Evolutionary conservation across 2,888 invertebrate genomes (phyloP).

Genomic region (Chymomyza procnemis): DNA sequence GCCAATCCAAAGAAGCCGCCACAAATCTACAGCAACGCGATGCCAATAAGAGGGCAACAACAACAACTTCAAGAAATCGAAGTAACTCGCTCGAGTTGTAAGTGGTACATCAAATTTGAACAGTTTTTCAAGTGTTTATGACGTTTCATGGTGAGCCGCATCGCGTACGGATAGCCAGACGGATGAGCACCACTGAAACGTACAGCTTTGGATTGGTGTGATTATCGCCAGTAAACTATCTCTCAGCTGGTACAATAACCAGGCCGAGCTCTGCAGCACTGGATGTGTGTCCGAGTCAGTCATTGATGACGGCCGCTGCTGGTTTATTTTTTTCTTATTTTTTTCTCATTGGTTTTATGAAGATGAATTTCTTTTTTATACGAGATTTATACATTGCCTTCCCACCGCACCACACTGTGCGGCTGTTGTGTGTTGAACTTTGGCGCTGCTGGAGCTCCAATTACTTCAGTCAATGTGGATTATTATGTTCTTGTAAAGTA

Average conservation of each 20-base stretch:
- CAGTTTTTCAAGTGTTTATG: conserved; percentile 71
- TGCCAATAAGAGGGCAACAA: conserved; percentile 13
- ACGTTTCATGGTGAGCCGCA: conserved; percentile 25
- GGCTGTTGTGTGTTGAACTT: conserved; percentile 16
- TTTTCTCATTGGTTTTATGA: conserved; percentile 49
- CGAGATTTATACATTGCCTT: conserved; percentile 38
- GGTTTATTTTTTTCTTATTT: conserved; percentile 20
- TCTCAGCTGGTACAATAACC: conserved; percentile 39
- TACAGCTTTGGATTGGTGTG: conserved; percentile 43
- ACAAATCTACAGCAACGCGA: conserved; percentile 8
- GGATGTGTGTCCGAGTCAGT: neutral
- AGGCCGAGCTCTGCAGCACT: neutral
- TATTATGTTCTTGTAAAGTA: conserved; percentile 41
- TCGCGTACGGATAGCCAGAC: neutral
- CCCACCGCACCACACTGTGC: neutral
- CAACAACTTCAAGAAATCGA: conserved; percentile 11
- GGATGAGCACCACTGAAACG: neutral
- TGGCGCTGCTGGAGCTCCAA: conserved; percentile 58
- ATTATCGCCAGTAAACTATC: conserved; percentile 70
- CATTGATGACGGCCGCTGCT: conserved; percentile 29
- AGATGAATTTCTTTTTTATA: conserved; percentile 71
- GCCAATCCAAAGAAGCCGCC: conserved; percentile 39
- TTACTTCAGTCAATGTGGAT: conserved; percentile 54
- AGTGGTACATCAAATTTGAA: conserved; percentile 65
- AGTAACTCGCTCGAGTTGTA: conserved; percentile 44